Percentiles rank a stretch among this genome's conserved stretches.
phyloP scores from a whole-genome alignment of 2,888 invertebrate genomes.

The Lumbricus terrestris region DNA sequence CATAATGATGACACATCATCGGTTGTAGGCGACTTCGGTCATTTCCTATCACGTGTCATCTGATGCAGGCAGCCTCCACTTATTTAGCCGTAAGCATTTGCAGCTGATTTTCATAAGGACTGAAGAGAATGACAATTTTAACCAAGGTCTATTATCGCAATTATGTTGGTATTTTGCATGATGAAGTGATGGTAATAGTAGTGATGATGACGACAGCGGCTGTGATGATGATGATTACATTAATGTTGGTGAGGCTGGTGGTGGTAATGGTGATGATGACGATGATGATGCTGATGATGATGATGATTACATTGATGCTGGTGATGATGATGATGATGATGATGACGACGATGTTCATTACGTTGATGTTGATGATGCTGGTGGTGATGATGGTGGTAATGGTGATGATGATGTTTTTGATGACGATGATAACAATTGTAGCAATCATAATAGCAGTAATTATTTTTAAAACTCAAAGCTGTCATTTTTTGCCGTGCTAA shows the following conservation, averaged over 20 bases:
- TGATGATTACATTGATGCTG: conserved; percentile 22
- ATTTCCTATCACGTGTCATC: neutral
- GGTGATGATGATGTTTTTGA: too few relatives aligned
- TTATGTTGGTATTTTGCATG: neutral
- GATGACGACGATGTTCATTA: conserved; percentile 26
- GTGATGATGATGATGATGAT: conserved; percentile 24
- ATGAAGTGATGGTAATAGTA: conserved; percentile 19
- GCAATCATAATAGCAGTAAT: too few relatives aligned
- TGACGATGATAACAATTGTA: too few relatives aligned
- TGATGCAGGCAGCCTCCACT: neutral
- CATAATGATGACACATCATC: neutral
- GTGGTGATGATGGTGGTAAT: too few relatives aligned
- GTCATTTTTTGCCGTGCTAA: too few relatives aligned
- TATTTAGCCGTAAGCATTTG: neutral
- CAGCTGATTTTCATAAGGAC: neutral
- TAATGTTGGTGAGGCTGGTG: too few relatives aligned
- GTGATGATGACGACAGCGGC: neutral
- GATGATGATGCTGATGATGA: neutral
- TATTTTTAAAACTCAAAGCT: too few relatives aligned
- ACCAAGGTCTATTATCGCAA: neutral
- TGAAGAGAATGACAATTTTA: neutral
- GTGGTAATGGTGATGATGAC: too few relatives aligned
- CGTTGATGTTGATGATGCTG: conserved; percentile 9
- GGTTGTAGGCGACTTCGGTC: neutral
- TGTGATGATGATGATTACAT: conserved; percentile 8